phyloP scores from a whole-genome alignment of 1,140 invertebrate species.

The Magallana ariakensis region DNA sequence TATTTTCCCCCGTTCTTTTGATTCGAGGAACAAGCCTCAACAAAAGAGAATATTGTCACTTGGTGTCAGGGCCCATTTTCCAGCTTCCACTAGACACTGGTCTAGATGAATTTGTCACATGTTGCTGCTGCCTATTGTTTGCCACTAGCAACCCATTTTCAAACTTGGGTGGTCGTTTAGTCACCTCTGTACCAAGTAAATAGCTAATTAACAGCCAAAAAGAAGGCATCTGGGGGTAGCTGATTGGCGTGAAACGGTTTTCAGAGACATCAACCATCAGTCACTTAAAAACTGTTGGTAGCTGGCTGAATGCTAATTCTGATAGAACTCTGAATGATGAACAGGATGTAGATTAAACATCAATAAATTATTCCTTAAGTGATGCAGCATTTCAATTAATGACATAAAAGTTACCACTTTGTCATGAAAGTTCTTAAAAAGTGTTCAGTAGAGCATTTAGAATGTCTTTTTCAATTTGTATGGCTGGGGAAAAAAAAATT shows the following conservation, averaged over 20 bases:
- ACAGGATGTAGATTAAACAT: constrained; percentile 36
- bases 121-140: not conserved
- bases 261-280: not conserved
- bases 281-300: not conserved
- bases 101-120: not conserved
- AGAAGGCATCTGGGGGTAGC: not conserved
- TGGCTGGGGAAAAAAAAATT: not conserved
- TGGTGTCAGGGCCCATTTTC: constrained; percentile 22
- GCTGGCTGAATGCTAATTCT: not conserved
- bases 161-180: constrained; percentile 20
- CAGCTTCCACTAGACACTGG: not conserved
- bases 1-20: not conserved
- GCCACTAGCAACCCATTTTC: constrained; percentile 7
- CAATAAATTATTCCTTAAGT: constrained; percentile 25
- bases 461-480: not conserved
- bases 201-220: constrained; percentile 14
- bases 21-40: not conserved
- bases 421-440: constrained; percentile 13
- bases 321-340: not conserved
- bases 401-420: not conserved
- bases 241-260: not conserved
- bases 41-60: constrained; percentile 27
- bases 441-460: constrained; percentile 8
- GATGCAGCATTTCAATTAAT: constrained; percentile 28
- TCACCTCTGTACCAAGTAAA: constrained; percentile 17